Base-by-base conservation (phyloP, 2,113 vertebrate genomes). In the Trinectes maculatus region DNA sequence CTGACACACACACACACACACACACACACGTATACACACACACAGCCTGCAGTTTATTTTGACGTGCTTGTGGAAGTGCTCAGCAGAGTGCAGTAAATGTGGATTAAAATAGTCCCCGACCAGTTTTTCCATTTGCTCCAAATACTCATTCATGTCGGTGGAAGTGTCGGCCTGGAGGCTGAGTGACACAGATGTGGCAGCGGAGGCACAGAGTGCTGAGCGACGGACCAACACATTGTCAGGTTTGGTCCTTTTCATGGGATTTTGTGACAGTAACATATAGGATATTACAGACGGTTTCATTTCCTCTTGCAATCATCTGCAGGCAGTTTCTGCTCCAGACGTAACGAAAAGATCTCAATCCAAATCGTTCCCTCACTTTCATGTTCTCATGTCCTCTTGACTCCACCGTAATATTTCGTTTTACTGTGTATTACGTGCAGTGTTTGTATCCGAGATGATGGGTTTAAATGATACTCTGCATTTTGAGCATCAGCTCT, bases 31-130 rank as follows among this genome's bases (percentile, higher is more conserved):
- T n/a, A n/a, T n/a, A n/a, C n/a, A 55, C 13, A 48, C 33, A 39
- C 22, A 10, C 52, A 37, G 19, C 18, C 49, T 19, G 31, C 31
- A 54, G 51, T 54, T 36, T 15, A 36, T 33, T 15, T 24, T 16
- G 2, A 10, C 33, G 16, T 21, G 49, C 29, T 22, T 55, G 1
- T 21, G 9, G 2, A 55, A 55, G 21, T 56, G 18, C 34, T 55
- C 53, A 56, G 34, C 18, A 40, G 36, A 56, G 53, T 55, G 33
- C 53, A 25, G 34, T 56, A 40, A 56, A 18, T 18, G 53, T 56
- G 53, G 36, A 56, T 56, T 40, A 39, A 56, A 40, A 40, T 39
- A 26, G 53, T 56, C 22, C 22, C 36, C 7, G 4, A 12, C 4
- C 24, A 15, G 2, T 26, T 39, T 56, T n/a, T 26, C 21, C 21